Percentiles rank a stretch among this genome's conserved stretches.
Evolutionary conservation across 1,140 invertebrate species (phyloP).

Genomic region (Drosophila parvula): DNA sequence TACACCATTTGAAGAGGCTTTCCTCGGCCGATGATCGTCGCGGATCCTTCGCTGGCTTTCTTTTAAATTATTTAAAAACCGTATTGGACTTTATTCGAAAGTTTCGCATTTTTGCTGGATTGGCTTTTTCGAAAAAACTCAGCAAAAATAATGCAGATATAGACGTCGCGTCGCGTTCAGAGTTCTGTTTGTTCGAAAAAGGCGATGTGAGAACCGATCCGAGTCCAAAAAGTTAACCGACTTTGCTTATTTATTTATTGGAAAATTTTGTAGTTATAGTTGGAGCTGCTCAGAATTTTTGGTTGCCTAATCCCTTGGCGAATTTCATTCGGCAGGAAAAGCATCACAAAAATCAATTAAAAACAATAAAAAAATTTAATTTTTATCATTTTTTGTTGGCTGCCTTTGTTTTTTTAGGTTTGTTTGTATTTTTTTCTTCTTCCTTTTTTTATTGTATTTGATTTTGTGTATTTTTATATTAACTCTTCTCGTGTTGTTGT

Average conservation of each 20-base stretch:
- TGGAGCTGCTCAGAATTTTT: slow-evolving; percentile 25
- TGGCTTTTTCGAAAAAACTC: slow-evolving; percentile 56
- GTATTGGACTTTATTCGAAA: slow-evolving; percentile 71
- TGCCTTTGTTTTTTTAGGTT: slow-evolving; percentile 58
- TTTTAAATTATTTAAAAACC: slow-evolving; percentile 47
- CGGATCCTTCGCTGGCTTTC: slow-evolving; percentile 38
- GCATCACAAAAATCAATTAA: slow-evolving; percentile 65
- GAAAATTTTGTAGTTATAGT: slow-evolving; percentile 12
- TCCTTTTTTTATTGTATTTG: slow-evolving; percentile 61
- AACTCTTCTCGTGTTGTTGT: slow-evolving; percentile 28
- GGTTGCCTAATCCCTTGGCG: slow-evolving; percentile 36
- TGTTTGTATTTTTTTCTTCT: slow-evolving; percentile 61
- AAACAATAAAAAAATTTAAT: slow-evolving; percentile 77
- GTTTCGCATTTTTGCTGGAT: slow-evolving; percentile 43
- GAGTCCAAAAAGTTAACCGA: slow-evolving; percentile 50
- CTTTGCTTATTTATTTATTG: slow-evolving; percentile 24
- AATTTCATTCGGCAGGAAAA: slow-evolving; percentile 67
- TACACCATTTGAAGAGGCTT: slow-evolving; percentile 64
- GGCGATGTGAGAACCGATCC: slow-evolving; percentile 32
- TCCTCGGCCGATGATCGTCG: slow-evolving; percentile 23
- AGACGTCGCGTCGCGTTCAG: slow-evolving; percentile 29
- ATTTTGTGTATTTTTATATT: slow-evolving; percentile 43
- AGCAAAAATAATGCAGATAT: slow-evolving; percentile 11
- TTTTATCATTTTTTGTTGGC: slow-evolving; percentile 51
- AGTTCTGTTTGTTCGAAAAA: slow-evolving; percentile 44